phyloP scores from a whole-genome alignment of 2,113 vertebrate species.

The Peromyscus maniculatus region DNA sequence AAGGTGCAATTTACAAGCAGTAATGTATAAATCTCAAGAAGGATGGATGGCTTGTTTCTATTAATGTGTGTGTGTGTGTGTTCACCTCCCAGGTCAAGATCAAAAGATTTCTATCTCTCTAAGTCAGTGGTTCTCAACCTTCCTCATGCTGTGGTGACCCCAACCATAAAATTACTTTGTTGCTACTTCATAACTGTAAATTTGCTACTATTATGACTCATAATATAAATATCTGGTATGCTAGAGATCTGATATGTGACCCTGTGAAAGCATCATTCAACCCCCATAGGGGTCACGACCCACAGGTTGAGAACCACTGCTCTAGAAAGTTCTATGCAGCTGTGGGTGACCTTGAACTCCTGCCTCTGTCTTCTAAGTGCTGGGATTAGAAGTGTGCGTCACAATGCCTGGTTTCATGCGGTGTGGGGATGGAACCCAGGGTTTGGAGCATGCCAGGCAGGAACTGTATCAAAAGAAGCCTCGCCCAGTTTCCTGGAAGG shows the following conservation, averaged over 20 bases:
- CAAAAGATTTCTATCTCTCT: not conserved
- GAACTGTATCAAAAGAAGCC: not conserved
- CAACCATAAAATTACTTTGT: not conserved
- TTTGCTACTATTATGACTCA: not conserved
- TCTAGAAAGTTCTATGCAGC: not conserved
- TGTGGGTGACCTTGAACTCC: not conserved
- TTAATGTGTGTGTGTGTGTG: not conserved
- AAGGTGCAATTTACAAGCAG: not conserved
- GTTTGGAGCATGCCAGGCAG: not conserved
- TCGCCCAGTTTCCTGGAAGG: not conserved
- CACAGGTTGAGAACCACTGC: not conserved
- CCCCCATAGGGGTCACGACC: not conserved
- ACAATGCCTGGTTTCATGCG: not conserved
- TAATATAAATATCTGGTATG: not conserved
- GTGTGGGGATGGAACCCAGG: not conserved
- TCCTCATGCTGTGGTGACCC: not conserved
- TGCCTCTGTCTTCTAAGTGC: not conserved
- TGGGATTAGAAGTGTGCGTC: not conserved
- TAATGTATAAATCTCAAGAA: not conserved
- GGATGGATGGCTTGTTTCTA: not conserved
- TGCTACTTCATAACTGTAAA: not conserved
- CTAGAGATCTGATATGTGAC: not conserved
- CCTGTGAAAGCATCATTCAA: not conserved
- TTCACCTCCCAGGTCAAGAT: not conserved
- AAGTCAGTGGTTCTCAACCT: not conserved